Evolutionary conservation across 37 sponge, comb jelly and placozoan species (phyloP).

Genomic region (Eunapius fragilis): DNA sequence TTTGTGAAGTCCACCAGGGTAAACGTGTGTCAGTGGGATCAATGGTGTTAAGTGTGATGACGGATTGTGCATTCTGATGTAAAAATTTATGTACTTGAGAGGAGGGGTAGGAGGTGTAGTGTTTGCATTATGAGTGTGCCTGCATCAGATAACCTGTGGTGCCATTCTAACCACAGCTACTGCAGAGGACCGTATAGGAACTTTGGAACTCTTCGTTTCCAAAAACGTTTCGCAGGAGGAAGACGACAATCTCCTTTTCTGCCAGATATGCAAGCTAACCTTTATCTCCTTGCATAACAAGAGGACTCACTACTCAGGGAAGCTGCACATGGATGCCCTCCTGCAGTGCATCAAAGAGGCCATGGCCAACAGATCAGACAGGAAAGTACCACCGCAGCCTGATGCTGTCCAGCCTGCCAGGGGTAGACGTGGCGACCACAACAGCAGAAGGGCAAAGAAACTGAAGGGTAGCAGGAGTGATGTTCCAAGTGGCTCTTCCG

Average conservation of each 20-base stretch:
- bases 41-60: too few species aligned
- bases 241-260: slow-evolving; percentile 26
- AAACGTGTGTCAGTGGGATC: neutral
- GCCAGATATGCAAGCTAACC: slow-evolving; percentile 27
- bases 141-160: neutral
- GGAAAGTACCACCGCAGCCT: neutral
- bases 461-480: neutral
- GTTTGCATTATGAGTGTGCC: too few species aligned
- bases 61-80: too few species aligned
- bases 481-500: neutral
- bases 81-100: too few species aligned
- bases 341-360: slow-evolving; percentile 10
- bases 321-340: slow-evolving; percentile 27
- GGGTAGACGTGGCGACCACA: neutral
- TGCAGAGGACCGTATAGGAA: slow-evolving; percentile 1
- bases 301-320: slow-evolving; percentile 28
- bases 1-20: slow-evolving; percentile 16
- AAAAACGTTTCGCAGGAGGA: neutral
- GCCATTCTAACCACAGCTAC: neutral
- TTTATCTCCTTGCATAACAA: slow-evolving; percentile 43
- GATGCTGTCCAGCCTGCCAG: neutral
- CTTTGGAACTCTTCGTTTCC: slow-evolving; percentile 3
- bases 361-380: neutral
- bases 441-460: neutral
- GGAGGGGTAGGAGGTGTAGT: too few species aligned